Evolutionary conservation across 2,888 invertebrate genomes (phyloP).

Genomic region (Dynastes maya): DNA sequence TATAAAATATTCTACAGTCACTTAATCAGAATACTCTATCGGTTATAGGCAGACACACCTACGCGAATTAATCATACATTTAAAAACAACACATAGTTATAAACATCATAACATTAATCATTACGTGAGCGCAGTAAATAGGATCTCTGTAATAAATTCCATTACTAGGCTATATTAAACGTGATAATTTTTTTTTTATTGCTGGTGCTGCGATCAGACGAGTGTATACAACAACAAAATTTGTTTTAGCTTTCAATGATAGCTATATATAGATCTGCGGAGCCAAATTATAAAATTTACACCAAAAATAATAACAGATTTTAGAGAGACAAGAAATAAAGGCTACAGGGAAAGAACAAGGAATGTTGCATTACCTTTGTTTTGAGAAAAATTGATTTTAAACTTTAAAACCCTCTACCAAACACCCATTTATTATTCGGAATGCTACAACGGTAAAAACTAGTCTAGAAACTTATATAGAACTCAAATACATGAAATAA

Average conservation of each 20-base stretch:
- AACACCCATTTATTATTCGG: too few relatives aligned
- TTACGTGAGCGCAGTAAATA: conserved; percentile 23
- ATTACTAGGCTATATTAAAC: conserved; percentile 15
- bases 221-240: too few relatives aligned
- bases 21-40: neutral
- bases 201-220: neutral
- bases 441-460: too few relatives aligned
- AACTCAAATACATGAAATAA: too few relatives aligned
- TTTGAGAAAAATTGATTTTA: too few relatives aligned
- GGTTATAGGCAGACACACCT: neutral
- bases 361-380: too few relatives aligned
- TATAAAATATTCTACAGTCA: neutral
- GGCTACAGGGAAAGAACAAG: too few relatives aligned
- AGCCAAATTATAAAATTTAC: neutral
- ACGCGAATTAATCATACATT: conserved; percentile 27
- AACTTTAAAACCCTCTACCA: too few relatives aligned
- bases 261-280: neutral
- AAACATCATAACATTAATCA: conserved; percentile 30
- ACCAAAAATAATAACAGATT: neutral
- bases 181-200: neutral
- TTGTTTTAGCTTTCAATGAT: too few relatives aligned
- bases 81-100: conserved; percentile 17
- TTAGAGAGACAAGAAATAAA: neutral
- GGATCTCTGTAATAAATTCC: conserved; percentile 28
- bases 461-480: too few relatives aligned